Evolutionary conservation across 2,888 invertebrate species (phyloP).

Genomic region (Muscina levida): DNA sequence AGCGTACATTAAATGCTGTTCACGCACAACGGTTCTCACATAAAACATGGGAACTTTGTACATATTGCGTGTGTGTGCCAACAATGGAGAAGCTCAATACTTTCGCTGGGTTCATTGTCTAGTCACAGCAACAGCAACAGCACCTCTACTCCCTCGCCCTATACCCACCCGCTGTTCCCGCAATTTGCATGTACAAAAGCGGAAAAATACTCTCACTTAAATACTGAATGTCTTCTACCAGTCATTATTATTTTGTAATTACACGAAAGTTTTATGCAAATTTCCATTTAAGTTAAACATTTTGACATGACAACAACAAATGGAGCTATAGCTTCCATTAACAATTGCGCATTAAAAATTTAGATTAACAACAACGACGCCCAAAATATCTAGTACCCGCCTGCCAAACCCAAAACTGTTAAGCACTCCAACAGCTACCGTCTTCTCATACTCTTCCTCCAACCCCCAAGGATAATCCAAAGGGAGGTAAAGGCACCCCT

Average conservation of each 20-base stretch:
- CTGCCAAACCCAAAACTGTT: no score
- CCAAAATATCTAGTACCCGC: no score
- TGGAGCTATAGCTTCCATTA: background rate
- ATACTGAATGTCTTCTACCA: background rate
- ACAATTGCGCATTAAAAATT: conserved; percentile 16
- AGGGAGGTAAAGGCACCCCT: background rate
- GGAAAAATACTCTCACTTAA: background rate
- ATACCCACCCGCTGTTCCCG: background rate
- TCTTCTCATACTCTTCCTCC: no score
- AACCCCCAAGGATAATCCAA: no score
- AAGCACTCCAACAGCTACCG: no score
- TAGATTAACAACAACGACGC: no score
- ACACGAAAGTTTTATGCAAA: conserved; percentile 61
- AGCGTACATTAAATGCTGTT: no score
- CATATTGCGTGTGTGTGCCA: no score
- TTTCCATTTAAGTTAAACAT: conserved; percentile 35
- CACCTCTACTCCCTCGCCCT: background rate
- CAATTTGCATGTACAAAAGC: background rate
- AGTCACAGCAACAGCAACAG: background rate
- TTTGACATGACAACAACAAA: background rate
- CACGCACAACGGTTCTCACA: no score
- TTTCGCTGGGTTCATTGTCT: background rate
- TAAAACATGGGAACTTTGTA: no score
- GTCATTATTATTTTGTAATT: conserved; percentile 55
- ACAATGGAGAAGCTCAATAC: no score